Percentiles rank a stretch among this genome's conserved stretches.
Evolutionary conservation across 2,888 invertebrate genomes (phyloP).

Genomic region (Teleogryllus oceanicus): DNA sequence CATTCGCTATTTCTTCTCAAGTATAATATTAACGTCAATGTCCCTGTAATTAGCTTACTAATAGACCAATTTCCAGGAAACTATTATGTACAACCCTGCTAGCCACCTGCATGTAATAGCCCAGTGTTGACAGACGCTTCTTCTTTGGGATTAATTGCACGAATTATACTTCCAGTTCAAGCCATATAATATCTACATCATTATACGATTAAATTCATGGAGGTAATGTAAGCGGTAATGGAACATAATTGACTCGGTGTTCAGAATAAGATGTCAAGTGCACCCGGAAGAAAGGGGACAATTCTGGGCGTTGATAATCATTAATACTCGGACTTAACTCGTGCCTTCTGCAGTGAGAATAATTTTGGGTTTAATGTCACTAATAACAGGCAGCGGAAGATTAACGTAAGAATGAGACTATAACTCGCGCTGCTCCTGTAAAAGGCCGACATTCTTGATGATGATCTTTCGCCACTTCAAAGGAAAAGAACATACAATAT

Average conservation of each 20-base stretch:
- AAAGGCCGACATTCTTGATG: no score
- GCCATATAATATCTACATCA: neutral
- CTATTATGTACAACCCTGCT: neutral
- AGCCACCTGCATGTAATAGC: neutral
- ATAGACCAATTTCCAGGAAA: neutral
- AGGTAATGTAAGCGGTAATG: neutral
- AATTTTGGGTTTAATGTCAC: no score
- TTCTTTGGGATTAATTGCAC: slow-evolving; percentile 5
- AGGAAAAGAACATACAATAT: no score
- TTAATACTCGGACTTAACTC: no score
- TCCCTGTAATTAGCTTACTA: neutral
- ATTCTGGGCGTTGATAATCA: no score
- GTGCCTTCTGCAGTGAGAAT: no score
- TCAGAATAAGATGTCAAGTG: neutral
- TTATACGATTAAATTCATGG: neutral
- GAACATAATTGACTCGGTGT: neutral
- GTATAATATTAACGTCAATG: neutral
- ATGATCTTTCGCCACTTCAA: no score
- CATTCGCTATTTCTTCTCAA: neutral
- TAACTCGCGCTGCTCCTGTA: no score
- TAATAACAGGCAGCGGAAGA: no score
- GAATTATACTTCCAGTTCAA: neutral
- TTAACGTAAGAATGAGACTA: no score
- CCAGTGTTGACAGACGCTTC: neutral
- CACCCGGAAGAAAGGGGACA: no score